phyloP scores from a whole-genome alignment of 2,797 vertebrate species.

The Malacoraja senta region DNA sequence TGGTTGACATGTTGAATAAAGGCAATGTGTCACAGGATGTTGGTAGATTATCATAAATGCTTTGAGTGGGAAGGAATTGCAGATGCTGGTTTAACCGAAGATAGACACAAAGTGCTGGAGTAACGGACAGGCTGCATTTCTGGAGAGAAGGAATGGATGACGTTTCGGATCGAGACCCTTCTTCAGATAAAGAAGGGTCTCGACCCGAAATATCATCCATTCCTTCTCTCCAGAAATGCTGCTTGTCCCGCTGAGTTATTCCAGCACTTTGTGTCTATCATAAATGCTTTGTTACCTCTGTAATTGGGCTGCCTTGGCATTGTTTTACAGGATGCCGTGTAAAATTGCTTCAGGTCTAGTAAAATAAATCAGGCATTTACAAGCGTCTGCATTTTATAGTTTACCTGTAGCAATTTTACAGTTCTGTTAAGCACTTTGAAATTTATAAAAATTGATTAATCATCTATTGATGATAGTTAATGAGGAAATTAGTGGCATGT shows the following conservation, averaged over 20 bases:
- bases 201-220: too few relatives aligned
- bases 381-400: background rate
- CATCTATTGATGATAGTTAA: background rate
- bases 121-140: too few relatives aligned
- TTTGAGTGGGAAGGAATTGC: background rate
- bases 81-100: too few relatives aligned
- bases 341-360: background rate
- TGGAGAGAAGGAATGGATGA: too few relatives aligned
- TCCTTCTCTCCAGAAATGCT: too few relatives aligned
- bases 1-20: background rate
- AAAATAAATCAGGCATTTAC: background rate
- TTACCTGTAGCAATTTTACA: background rate
- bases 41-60: background rate
- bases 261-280: background rate
- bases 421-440: background rate
- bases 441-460: background rate
- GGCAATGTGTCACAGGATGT: background rate
- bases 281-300: background rate
- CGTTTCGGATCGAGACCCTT: too few relatives aligned
- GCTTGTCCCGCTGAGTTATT: too few relatives aligned
- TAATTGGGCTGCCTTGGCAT: background rate
- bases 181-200: too few relatives aligned
- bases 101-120: too few relatives aligned
- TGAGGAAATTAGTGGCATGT: background rate
- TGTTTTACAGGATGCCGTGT: background rate